Evolutionary conservation across 2,888 invertebrate genomes (phyloP).

Genomic region (Acholoe squamosa): DNA sequence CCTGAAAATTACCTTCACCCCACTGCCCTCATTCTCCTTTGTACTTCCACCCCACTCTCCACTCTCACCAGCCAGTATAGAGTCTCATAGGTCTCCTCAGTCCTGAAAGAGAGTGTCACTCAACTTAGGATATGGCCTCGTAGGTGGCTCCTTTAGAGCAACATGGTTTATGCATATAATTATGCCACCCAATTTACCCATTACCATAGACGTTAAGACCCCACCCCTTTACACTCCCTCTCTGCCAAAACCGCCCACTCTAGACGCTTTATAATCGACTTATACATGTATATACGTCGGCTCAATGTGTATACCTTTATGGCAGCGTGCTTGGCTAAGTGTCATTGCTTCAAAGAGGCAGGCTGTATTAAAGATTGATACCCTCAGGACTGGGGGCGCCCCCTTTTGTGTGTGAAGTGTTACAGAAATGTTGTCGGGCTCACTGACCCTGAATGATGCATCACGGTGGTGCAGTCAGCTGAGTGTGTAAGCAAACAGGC

Average conservation of each 20-base stretch:
- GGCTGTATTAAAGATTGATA: not conserved
- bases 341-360: slow-evolving; percentile 13
- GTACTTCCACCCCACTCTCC: not conserved
- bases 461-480: not conserved
- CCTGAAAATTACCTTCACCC: slow-evolving; percentile 31
- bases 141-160: not conserved
- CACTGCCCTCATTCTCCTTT: not conserved
- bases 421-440: not conserved
- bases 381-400: not conserved
- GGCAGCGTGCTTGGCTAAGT: not conserved
- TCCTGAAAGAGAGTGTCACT: not conserved
- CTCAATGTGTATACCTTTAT: not conserved
- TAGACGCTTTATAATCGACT: slow-evolving; percentile 14
- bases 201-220: not conserved
- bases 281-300: not conserved
- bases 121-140: not conserved
- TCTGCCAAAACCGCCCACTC: slow-evolving; percentile 10
- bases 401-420: not conserved
- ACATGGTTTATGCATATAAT: not conserved
- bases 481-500: slow-evolving; percentile 12
- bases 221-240: not conserved
- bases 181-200: slow-evolving; percentile 10
- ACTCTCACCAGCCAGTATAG: not conserved
- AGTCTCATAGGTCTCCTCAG: not conserved
- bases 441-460: not conserved